These are phyloP conservation scores for Rutpela maculata DNA, from an alignment of 2,888 invertebrate genomes.

Conservation along the genomic window DNA sequence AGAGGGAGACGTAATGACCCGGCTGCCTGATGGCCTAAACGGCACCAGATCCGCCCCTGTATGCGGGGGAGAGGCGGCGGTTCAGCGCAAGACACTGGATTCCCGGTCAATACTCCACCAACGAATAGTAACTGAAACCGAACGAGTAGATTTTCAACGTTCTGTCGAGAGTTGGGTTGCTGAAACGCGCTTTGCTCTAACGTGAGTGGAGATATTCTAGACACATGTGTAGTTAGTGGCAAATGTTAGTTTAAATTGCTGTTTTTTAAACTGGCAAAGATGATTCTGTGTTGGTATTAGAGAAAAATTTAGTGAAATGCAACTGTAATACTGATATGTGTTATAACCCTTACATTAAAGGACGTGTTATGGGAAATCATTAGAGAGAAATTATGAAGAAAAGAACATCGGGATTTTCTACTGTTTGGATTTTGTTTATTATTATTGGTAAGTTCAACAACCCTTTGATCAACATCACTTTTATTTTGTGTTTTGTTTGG, in stretches of 20 bases:
- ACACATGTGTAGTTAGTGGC: conserved; percentile 29
- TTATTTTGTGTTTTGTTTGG: background rate
- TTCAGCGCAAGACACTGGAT: conserved; percentile 58
- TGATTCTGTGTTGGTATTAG: background rate
- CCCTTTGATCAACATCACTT: background rate
- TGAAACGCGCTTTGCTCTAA: conserved; percentile 24
- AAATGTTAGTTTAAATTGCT: conserved; percentile 20
- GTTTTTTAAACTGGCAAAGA: background rate
- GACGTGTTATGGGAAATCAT: conserved; percentile 46
- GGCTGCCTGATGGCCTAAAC: conserved; percentile 18
- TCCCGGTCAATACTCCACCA: conserved; percentile 60
- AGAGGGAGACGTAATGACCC: background rate
- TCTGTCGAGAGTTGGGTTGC: conserved; percentile 25
- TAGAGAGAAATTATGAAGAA: conserved; percentile 52
- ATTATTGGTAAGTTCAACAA: conserved; percentile 51
- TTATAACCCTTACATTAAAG: conserved; percentile 10
- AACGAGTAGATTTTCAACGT: conserved; percentile 42
- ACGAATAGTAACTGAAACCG: conserved; percentile 41
- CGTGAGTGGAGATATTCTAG: conserved; percentile 16
- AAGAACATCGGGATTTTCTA: conserved; percentile 43
- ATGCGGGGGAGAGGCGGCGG: conserved; percentile 50
- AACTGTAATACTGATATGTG: conserved; percentile 9
- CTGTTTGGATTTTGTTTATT: conserved; percentile 54
- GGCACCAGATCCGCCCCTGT: conserved; percentile 50
- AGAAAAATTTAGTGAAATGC: conserved; percentile 24